Evolutionary conservation across 2,797 vertebrate species (phyloP), one percentile per base, ranked within the genome.

Genomic region (Merluccius polli): DNA sequence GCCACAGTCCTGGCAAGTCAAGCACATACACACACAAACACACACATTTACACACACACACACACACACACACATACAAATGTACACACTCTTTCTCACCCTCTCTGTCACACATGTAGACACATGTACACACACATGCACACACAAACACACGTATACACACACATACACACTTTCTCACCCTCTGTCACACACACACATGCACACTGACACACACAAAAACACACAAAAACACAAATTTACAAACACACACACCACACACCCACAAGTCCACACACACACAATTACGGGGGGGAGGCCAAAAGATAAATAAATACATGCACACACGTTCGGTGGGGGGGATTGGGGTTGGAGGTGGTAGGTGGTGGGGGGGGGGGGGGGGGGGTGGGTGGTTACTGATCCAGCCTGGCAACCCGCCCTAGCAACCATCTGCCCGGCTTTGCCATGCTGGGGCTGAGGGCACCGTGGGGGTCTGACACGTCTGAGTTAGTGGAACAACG

Each of bases 351-450:
- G 3, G 3, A 8, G 33, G 33, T 35, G 33, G 8, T 3, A 35
- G 33, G 33, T 35, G 33, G 3, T 35, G 33, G 33, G 33, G 33
- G 3, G 33, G 33, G 33, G 33, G 3, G 33, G 8, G 33, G 8
- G 33, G 33, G 3, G 15, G 41, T 16, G 41, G 41, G 41, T 44
- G 41, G 41, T 44, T 44, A 77, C 81, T 87, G 91, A 90, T 91
- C 89, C 87, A 76, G 88, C 92, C 90, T 92, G 93, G 92, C 92
- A 93, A 91, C 91, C 41, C 90, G 86, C 90, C 93, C 86, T 93
- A 91, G 92, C 92, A 93, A 92, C 93, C 89, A 93, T 93, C 92
- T 92, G 93, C 90, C 90, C 89, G 75, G 85, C 83, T 92, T 83
- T 90, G 90, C 92, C 90, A 88, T 89, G 90, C 87, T 89, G 78